These are phyloP conservation scores for Chaetops frenatus DNA, from an alignment of 2,113 vertebrate species.

Conservation along the genomic window DNA sequence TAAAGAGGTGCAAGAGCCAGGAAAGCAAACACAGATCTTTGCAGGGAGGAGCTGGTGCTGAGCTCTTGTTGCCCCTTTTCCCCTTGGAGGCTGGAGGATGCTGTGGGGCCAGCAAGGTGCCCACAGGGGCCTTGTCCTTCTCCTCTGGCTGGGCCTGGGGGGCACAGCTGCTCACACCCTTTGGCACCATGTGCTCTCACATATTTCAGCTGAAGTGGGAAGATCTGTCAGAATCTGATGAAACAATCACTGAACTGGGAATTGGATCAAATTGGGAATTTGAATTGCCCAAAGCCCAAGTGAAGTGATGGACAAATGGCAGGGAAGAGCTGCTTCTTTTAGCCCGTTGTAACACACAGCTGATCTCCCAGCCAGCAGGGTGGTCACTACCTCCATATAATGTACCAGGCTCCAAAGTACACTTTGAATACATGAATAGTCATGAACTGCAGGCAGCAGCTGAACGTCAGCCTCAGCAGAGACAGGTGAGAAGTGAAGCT, in stretches of 20 bases:
- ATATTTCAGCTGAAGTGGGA: not conserved
- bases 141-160: not conserved
- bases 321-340: not conserved
- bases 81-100: not conserved
- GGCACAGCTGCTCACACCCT: not conserved
- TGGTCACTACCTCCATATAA: rapidly evolving
- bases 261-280: not conserved
- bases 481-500: constrained; percentile 21
- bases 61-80: not conserved
- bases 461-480: constrained; percentile 14
- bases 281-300: not conserved
- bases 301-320: not conserved
- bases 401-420: not conserved
- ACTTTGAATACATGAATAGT: not conserved
- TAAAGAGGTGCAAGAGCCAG: not conserved
- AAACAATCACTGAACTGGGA: not conserved
- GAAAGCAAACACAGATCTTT: not conserved
- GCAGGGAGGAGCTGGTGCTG: not conserved
- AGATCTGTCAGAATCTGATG: not conserved
- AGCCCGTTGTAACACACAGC: not conserved
- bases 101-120: not conserved
- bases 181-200: rapidly evolving
- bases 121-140: not conserved
- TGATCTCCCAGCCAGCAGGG: not conserved
- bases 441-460: not conserved